Conservation (phyloP, 2,797 vertebrate species). For the Cottoperca gobio region DNA sequence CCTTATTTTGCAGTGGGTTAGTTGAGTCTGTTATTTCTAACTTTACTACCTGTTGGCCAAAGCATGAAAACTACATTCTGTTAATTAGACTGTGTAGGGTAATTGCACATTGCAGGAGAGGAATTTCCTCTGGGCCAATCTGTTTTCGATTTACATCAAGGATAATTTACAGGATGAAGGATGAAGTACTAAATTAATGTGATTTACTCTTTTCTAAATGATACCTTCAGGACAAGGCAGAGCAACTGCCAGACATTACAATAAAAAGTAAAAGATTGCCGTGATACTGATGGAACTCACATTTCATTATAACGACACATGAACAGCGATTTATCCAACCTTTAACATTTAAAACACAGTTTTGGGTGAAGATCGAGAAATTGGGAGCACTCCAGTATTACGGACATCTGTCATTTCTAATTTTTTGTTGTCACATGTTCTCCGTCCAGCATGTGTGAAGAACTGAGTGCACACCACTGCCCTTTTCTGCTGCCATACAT, state of each 20-base stretch:
- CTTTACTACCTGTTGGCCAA: conserved; percentile 28
- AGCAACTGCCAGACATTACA: background rate
- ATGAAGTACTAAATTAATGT: conserved; percentile 35
- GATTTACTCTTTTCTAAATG: conserved; percentile 43
- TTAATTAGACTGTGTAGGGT: conserved; percentile 28
- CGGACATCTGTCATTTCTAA: background rate
- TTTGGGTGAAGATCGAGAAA: background rate
- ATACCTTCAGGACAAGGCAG: conserved; percentile 32
- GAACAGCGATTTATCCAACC: background rate
- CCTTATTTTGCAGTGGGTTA: background rate
- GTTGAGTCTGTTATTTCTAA: conserved; percentile 7
- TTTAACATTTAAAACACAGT: background rate
- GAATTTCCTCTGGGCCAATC: conserved; percentile 32
- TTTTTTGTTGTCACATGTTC: background rate
- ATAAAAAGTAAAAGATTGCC: background rate
- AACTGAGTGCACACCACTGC: background rate
- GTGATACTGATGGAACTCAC: fast-evolving
- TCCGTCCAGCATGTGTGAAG: background rate
- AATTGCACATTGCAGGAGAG: conserved; percentile 20
- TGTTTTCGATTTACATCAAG: conserved; percentile 42
- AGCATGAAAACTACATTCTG: background rate
- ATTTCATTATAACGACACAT: background rate
- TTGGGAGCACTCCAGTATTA: background rate
- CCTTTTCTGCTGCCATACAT: background rate
- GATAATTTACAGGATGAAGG: conserved; percentile 36